phyloP scores from a whole-genome alignment of 2,888 invertebrate species.

The Parochlus steinenii region DNA sequence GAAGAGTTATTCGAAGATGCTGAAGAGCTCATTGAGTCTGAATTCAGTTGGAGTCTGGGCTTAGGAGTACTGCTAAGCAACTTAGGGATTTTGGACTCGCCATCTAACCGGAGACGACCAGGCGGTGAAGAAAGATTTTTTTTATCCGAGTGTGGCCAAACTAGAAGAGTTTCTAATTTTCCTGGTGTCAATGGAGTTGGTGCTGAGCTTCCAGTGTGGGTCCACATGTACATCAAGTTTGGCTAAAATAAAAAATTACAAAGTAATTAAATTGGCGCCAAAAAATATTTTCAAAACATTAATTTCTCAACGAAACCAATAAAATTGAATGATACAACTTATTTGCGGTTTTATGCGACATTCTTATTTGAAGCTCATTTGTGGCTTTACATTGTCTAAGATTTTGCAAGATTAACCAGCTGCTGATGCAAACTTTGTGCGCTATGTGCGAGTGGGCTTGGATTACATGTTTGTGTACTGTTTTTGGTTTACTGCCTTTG shows the following conservation, averaged over 20 bases:
- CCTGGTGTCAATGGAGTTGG: slow-evolving; percentile 55
- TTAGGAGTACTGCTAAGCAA: slow-evolving; percentile 6
- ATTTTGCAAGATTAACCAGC: too few species aligned
- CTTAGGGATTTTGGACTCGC: slow-evolving; percentile 11
- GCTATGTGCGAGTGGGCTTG: too few species aligned
- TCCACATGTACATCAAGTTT: slow-evolving; percentile 83
- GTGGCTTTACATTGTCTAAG: too few species aligned
- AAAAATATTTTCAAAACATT: not conserved
- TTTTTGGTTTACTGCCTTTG: too few species aligned
- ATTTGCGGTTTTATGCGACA: too few species aligned
- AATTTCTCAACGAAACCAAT: not conserved
- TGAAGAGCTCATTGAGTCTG: slow-evolving; percentile 1
- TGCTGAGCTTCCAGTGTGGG: slow-evolving; percentile 55
- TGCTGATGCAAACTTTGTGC: too few species aligned
- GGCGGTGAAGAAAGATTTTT: slow-evolving; percentile 20
- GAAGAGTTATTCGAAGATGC: too few species aligned
- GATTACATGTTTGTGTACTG: too few species aligned
- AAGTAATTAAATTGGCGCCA: slow-evolving; percentile 5
- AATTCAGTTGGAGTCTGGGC: slow-evolving; percentile 2
- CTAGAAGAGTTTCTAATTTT: slow-evolving; percentile 43
- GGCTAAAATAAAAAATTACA: slow-evolving; percentile 40
- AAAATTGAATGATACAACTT: too few species aligned
- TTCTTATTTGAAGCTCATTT: too few species aligned
- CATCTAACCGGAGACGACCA: too few species aligned
- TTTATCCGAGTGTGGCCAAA: slow-evolving; percentile 49